phyloP scores from a whole-genome alignment of 2,113 vertebrate species.

The Mesembrinibis cayennensis region DNA sequence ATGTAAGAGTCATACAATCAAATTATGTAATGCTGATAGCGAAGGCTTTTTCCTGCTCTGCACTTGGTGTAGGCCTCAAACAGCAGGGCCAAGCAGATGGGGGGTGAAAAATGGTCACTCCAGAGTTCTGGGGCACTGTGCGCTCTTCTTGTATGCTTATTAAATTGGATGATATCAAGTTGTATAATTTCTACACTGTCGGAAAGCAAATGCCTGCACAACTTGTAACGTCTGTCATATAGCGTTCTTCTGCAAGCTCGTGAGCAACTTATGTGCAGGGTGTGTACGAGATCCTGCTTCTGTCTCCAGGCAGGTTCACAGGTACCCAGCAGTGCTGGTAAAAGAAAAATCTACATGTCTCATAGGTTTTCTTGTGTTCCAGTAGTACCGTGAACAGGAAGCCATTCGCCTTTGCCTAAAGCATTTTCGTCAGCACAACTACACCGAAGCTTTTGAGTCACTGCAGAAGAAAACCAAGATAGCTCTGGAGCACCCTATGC shows the following conservation, averaged over 20 bases:
- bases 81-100: slow-evolving; percentile 6
- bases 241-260: background rate
- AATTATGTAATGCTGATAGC: slow-evolving; percentile 45
- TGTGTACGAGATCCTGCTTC: background rate
- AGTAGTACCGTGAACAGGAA: slow-evolving; percentile 99
- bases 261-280: accelerated
- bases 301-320: background rate
- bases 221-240: background rate
- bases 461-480: slow-evolving; percentile 99
- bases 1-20: slow-evolving; percentile 64
- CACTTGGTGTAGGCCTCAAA: background rate
- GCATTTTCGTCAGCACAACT: slow-evolving; percentile 99
- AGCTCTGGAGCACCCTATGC: slow-evolving; percentile 94
- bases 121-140: background rate
- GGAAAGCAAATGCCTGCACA: background rate
- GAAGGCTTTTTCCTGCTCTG: slow-evolving; percentile 29
- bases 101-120: background rate
- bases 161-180: background rate
- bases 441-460: slow-evolving; percentile 98
- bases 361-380: slow-evolving; percentile 74
- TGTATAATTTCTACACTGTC: background rate
- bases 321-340: background rate
- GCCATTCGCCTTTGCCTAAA: slow-evolving; percentile 99
- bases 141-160: background rate
- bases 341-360: slow-evolving; percentile 58